Base-by-base conservation (phyloP, 2,888 invertebrate species). In the Chymomyza amoena region DNA sequence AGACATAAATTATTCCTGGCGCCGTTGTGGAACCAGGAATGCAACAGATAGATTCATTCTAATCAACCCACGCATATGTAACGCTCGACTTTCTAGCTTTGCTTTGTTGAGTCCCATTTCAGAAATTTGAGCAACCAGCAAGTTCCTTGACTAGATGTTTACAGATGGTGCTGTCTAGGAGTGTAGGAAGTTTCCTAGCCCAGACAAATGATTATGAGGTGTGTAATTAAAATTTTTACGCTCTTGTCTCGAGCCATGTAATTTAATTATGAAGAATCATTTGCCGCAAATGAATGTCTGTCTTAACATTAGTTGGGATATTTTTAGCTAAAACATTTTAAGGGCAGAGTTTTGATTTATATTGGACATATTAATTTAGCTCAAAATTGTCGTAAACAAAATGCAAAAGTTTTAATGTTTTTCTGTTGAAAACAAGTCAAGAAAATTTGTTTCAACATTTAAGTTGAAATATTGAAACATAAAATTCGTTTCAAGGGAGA, bases 181-280 rank as follows among this genome's bases (percentile, higher is more conserved):
- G 61, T 51, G 32, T 15, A 15, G 5, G 36, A 60, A 32, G 36
- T 32, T 16, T n/a, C 3, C 10, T 61, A 45, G 0, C 20, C 25
- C 10, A 72, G 76, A 45, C 84, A 84, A 78, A 81, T 88, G 87
- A 89, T 84, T 78, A 89, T 89, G 89, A 89, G 89, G 88, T 89
- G 89, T 87, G 79, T 89, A 89, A 89, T 89, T 89, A 89, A 86
- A 80, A 89, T 84, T 80, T 83, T 78, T 79, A 84, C 84, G 88
- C 81, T 78, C 79, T 80, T 84, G 80, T 86, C 83, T 75, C 79
- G 73, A 77, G 72, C 72, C 76, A 70, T 78, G 88, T 81, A 87
- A 86, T 86, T 89, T 66, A 87, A 87, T 89, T 89, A 86, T 87
- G 84, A 81, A 69, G 76, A 83, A 80, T 88, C 87, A 87, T 86